These are phyloP conservation scores for Trachythela sp. DNA, from an alignment of 64 coral and sea anemone species.

Conservation along the genomic window DNA sequence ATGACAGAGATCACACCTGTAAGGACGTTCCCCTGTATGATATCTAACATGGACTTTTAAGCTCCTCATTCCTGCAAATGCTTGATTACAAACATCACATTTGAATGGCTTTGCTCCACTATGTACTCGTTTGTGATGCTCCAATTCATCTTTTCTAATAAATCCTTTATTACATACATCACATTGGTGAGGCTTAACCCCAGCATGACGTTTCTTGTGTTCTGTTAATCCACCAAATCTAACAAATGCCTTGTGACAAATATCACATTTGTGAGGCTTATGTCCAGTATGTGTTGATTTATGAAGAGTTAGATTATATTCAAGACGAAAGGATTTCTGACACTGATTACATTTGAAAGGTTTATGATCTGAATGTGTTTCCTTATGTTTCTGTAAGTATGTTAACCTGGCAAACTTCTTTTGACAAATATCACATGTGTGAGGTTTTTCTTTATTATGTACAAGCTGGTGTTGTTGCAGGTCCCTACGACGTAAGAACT, in stretches of 20 bases:
- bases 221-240: neutral
- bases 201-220: neutral
- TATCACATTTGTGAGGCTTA: neutral
- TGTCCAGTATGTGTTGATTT: conserved; percentile 11
- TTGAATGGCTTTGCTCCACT: neutral
- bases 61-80: too few species aligned
- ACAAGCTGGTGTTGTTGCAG: too few species aligned
- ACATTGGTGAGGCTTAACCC: neutral
- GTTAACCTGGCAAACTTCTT: neutral
- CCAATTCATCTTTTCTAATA: neutral
- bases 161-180: conserved; percentile 9
- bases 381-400: neutral
- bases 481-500: too few species aligned
- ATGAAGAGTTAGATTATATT: neutral
- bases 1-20: too few species aligned
- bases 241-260: neutral
- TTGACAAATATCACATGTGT: neutral
- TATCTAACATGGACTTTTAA: too few species aligned
- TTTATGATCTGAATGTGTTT: neutral
- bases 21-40: too few species aligned
- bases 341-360: neutral
- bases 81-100: neutral
- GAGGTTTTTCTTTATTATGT: neutral
- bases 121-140: neutral
- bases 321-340: neutral